phyloP scores from a whole-genome alignment of 1,140 invertebrate genomes.

The Nylanderia fulva region DNA sequence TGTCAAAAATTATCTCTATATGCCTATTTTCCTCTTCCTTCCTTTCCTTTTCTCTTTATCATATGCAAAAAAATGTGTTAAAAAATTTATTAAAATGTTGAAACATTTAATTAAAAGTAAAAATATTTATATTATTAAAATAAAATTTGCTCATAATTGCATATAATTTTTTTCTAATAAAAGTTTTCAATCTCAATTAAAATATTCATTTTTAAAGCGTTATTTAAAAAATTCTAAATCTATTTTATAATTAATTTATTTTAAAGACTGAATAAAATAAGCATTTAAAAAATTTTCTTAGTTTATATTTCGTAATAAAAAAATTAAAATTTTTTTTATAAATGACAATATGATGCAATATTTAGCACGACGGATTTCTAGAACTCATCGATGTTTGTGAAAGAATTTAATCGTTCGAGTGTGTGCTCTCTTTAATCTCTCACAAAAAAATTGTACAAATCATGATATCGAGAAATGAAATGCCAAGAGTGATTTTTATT shows the following conservation, averaged over 20 bases:
- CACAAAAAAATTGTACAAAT: conserved; percentile 3
- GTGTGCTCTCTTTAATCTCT: neutral
- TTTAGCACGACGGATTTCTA: neutral
- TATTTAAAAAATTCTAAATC: neutral
- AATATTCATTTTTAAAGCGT: neutral
- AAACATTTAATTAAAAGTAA: neutral
- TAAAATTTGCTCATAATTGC: neutral
- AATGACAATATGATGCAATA: neutral
- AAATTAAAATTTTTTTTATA: neutral
- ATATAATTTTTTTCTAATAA: neutral
- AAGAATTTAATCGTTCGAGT: neutral
- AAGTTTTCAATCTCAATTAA: no score
- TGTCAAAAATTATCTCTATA: neutral
- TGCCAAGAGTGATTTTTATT: neutral
- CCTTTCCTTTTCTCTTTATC: neutral
- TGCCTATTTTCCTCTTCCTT: neutral
- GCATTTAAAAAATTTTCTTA: neutral
- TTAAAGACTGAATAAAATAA: neutral
- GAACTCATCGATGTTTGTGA: neutral
- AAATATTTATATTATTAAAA: neutral
- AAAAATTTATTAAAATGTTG: neutral
- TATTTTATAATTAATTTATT: conserved; percentile 12
- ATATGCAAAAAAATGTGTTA: no score
- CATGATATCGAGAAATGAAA: neutral
- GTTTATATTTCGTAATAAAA: neutral